Base-by-base conservation (phyloP, 2,113 vertebrate species). In the Echinops telfairi region DNA sequence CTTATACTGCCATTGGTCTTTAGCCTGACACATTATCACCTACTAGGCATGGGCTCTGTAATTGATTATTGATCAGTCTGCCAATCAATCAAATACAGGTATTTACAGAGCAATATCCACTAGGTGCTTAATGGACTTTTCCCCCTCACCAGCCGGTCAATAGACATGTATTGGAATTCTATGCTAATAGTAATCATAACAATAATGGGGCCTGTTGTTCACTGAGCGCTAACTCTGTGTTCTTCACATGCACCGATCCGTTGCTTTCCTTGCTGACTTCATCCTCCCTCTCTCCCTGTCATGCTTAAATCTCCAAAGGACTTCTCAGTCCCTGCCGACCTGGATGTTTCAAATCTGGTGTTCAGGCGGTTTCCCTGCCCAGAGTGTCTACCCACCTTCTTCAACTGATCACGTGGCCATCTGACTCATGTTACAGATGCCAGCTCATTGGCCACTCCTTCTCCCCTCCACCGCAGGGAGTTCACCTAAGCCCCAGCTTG, bases 11-110 rank as follows among this genome's bases (percentile, higher is more conserved):
- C 23, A 25, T 82, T 71, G 31, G 47, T 89, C 91, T 95, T 83
- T 29, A 90, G 77, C 79, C 82, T 91, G 85, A 94, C 68, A 38
- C 60, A 38, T 19, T 38, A 40, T 91, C 93, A 91, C 68, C 62
- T 89, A 60, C n/a, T 40, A n/a, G 12, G 31, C 22, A 73, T 91
- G n/a, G 79, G 85, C 88, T 93, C 64, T 79, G 79, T 92, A 7
- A 95, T 62, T 80, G 93, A 96, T 96, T 96, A 96, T 95, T 88
- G 93, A 93, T 94, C 53, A 27, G 47, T 25, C 90, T 96, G 93
- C 83, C 96, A 86, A 92, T 95, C 96, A 95, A 79, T 89, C 76
- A 83, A 66, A 31, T n/a, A n/a, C 5, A 92, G 83, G 90, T 82
- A 93, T 90, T 91, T 93, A 95, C 90, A n/a, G 60, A 94, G 58